Evolutionary conservation across 1,140 invertebrate species (phyloP), one percentile per base, ranked within the genome.

Genomic region (Tetramorium parvispinum): DNA sequence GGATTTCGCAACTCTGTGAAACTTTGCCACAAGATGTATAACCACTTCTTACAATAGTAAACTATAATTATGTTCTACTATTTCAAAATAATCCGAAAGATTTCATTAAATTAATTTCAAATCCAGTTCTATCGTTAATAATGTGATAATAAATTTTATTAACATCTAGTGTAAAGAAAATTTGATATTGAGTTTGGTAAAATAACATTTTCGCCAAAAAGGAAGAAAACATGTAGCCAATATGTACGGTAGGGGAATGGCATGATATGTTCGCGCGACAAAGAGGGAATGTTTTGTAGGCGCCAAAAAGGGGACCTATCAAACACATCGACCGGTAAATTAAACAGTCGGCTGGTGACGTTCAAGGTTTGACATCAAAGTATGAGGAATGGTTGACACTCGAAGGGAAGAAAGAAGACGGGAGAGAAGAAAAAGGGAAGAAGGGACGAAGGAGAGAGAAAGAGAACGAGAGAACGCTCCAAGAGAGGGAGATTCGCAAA

Each of bases 301-400:
- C 66, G 83, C 75, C n/a, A 81, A 90, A 77, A 91, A 77, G 57
- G n/a, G 63, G 21, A 55, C 24, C 90, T 92, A 91, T 88, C 88
- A 90, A 93, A 93, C 88, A 92, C 91, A 92, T 93, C 91, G 91
- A 85, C 87, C 92, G 91, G 91, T 89, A 92, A 93, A 92, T 93
- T 93, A 92, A 93, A 92, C 89, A 90, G 88, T 89, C 89, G 71
- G 81, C 86, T 79, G 89, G 89, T 89, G 90, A 91, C 89, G 90
- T 91, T 91, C 89, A 91, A 91, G 87, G 91, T 87, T 91, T 79
- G 91, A 92, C 92, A 92, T 93, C 92, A 92, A 93, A 93, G 92
- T 89, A 82, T 87, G 63, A 85, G 86, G 10, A 86, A 7, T 59
- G 81, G 40, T 82, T 71, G 79, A 24, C 27, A 55, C 53, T 51